Evolutionary conservation across 2,113 vertebrate genomes (phyloP).

Genomic region (Hymenochirus boettgeri): DNA sequence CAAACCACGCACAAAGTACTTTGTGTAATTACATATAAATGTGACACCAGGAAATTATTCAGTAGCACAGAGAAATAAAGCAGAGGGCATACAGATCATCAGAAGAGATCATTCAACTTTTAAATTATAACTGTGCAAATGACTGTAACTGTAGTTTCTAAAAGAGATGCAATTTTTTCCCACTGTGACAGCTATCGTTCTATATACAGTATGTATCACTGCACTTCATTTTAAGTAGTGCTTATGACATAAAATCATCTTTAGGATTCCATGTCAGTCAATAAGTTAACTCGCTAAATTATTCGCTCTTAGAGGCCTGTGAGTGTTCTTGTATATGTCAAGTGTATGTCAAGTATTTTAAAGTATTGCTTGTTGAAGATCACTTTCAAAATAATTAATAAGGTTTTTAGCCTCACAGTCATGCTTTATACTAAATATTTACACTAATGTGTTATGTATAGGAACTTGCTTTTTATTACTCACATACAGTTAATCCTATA

Average conservation of each 20-base stretch:
- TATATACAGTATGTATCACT: no score
- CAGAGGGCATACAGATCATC: slow-evolving; percentile 1
- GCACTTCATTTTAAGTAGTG: neutral
- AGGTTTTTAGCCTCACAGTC: neutral
- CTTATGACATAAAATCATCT: neutral
- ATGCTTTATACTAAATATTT: no score
- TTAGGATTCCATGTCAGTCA: neutral
- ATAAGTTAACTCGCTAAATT: neutral
- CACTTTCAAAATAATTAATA: neutral
- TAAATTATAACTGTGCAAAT: no score
- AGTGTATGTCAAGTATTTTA: neutral
- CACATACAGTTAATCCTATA: no score
- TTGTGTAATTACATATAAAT: slow-evolving; percentile 20
- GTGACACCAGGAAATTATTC: slow-evolving; percentile 8
- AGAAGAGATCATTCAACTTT: neutral
- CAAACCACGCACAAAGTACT: slow-evolving; percentile 1
- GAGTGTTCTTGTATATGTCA: no score
- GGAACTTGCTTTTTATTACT: no score
- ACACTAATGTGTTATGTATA: no score
- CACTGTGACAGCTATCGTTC: no score
- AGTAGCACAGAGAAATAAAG: neutral
- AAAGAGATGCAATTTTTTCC: no score
- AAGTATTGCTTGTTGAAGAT: neutral
- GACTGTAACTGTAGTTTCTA: no score
- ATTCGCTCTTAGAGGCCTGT: neutral